A percentile compares a stretch with the other conserved stretches of the same genome.
Evolutionary conservation across 2,113 vertebrate species (phyloP).

Genomic region (Crotalus viridis): DNA sequence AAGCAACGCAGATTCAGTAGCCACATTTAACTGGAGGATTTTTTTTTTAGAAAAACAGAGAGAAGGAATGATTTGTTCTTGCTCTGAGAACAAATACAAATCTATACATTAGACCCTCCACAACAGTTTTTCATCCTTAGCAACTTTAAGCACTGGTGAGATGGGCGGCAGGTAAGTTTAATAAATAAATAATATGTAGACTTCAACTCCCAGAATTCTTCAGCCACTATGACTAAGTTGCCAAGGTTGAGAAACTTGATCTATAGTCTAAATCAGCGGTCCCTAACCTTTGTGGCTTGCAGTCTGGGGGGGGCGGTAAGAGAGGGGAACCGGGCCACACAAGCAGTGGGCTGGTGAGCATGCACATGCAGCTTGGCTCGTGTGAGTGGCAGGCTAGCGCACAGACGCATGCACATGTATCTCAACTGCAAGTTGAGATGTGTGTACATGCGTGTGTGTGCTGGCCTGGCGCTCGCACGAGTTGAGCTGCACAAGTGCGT

Average conservation of each 20-base stretch:
- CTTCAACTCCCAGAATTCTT: neutral
- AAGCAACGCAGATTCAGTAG: neutral
- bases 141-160: neutral
- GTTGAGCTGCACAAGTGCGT: neutral
- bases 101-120: neutral
- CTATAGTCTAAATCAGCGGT: neutral
- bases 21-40: neutral
- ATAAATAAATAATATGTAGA: neutral
- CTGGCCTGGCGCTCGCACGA: neutral
- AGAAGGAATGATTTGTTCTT: neutral
- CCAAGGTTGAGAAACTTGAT: neutral
- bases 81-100: neutral
- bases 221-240: neutral
- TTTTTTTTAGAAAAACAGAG: neutral
- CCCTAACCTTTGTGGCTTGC: neutral
- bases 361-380: neutral
- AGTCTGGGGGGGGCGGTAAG: neutral
- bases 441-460: neutral
- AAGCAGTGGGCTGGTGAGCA: neutral
- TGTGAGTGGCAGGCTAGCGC: neutral
- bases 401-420: neutral
- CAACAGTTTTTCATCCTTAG: neutral
- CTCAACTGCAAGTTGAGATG: neutral
- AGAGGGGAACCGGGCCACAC: neutral
- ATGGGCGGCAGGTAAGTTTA: neutral